Base-by-base conservation (phyloP, 2,113 vertebrate genomes). In the Callocephalon fimbriatum region DNA sequence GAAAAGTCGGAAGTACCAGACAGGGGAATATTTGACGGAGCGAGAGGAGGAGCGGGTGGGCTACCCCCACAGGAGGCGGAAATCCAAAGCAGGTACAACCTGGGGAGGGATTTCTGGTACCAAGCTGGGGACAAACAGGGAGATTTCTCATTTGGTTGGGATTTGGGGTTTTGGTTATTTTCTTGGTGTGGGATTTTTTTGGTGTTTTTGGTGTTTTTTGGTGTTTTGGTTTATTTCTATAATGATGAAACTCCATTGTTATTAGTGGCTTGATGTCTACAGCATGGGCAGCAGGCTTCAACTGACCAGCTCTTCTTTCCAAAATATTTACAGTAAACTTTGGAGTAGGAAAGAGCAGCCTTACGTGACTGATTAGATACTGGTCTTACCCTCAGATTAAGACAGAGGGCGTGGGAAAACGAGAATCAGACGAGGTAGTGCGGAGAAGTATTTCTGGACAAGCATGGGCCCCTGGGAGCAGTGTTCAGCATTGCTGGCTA, bases 1-100 rank as follows among this genome's bases (percentile, higher is more conserved):
- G 98, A 99, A 99, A 78, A 99, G 98, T 97, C 98, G 98, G 84
- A 99, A 99, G 91, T 99, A 99, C 91, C 99, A 99, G 97, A 99
- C 98, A 0, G 99, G 99, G 51, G 99, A 99, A 58, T 99, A 99
- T 96, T 93, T 99, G 95, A 99, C 98, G 0, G 99, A 99, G 96
- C 98, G 98, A 67, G 99, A 99, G 85, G 98, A 98, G 75, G 98
- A 98, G 90, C 98, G 96, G 50, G 97, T 96, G 17, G 96, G 97
- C 70, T 76, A 96, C 92, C 92, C 96, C 90, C 92, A 95, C 70
- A 94, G 98, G 82, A 96, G 98, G 67, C 90, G 98, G 84, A 98
- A 98, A 89, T 92, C 97, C 47, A 98, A 97, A 98, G 95, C 97
- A 94, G 98, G 98, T 98, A 98, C 74, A 31, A 0, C 5, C 73